phyloP scores from a whole-genome alignment of 2,797 vertebrate genomes.

The Gila robusta region DNA sequence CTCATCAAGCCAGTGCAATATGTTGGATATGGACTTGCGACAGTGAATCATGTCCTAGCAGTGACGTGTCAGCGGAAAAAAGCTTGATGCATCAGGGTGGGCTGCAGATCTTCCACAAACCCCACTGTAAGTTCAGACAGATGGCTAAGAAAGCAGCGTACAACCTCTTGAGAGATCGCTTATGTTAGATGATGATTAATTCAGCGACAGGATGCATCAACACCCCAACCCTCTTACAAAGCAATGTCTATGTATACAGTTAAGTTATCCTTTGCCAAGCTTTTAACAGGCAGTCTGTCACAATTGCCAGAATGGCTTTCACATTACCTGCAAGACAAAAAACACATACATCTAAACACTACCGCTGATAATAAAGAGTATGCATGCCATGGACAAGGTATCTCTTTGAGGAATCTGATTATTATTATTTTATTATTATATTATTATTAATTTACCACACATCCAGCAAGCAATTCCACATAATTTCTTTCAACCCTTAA shows the following conservation, averaged over 20 bases:
- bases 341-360: conserved; percentile 2
- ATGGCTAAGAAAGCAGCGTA: conserved; percentile 33
- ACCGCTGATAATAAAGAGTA: neutral
- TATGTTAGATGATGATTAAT: conserved; percentile 44
- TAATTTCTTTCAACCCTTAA: neutral
- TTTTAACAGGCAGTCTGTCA: conserved; percentile 34
- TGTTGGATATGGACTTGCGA: conserved; percentile 30
- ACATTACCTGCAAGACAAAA: conserved; percentile 10
- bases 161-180: conserved; percentile 38
- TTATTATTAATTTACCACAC: neutral
- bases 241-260: conserved; percentile 29
- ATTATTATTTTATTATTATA: neutral
- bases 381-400: neutral
- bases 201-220: conserved; percentile 5
- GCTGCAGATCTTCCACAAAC: conserved; percentile 30
- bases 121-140: conserved; percentile 41
- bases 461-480: neutral
- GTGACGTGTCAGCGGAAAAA: conserved; percentile 36
- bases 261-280: conserved; percentile 19
- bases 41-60: conserved; percentile 44
- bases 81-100: conserved; percentile 37
- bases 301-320: conserved; percentile 3
- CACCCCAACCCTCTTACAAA: neutral
- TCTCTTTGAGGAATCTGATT: neutral
- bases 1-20: conserved; percentile 37